Evolutionary conservation across 2,797 vertebrate genomes (phyloP).

Genomic region (Enteromius anoplus): DNA sequence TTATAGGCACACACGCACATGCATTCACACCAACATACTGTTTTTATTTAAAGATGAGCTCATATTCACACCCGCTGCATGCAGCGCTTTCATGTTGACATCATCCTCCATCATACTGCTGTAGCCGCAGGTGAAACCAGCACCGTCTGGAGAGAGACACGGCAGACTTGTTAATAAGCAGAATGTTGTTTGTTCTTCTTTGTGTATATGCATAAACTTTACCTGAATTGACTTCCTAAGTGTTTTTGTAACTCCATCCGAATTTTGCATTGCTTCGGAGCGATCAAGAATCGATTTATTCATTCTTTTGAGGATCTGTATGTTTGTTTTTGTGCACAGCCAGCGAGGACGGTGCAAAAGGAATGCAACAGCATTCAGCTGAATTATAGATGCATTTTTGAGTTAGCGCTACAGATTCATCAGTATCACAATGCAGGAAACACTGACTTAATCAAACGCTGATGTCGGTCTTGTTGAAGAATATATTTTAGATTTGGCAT

Average conservation of each 20-base stretch:
- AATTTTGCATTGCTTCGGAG: background rate
- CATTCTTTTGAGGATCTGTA: background rate
- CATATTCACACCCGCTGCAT: background rate
- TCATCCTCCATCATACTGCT: background rate
- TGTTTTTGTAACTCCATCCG: too few relatives aligned
- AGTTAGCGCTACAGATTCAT: conserved; percentile 8
- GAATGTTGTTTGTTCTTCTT: background rate
- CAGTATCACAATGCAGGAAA: background rate
- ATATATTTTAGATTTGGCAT: background rate
- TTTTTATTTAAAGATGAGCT: conserved; percentile 28
- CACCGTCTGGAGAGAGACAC: background rate
- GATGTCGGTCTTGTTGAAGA: conserved; percentile 1
- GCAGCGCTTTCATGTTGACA: background rate
- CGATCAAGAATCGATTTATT: background rate
- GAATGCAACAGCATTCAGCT: background rate
- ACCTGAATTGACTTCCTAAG: background rate
- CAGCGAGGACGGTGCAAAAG: background rate
- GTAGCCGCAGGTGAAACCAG: background rate
- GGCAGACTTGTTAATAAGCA: background rate
- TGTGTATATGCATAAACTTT: background rate
- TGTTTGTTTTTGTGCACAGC: background rate
- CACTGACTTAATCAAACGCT: background rate
- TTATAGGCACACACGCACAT: background rate
- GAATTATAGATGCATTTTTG: background rate
- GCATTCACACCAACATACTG: background rate